A percentile compares a stretch with the other conserved stretches of the same genome.
Evolutionary conservation across 2,113 vertebrate genomes (phyloP).

Genomic region (Pionites leucogaster): DNA sequence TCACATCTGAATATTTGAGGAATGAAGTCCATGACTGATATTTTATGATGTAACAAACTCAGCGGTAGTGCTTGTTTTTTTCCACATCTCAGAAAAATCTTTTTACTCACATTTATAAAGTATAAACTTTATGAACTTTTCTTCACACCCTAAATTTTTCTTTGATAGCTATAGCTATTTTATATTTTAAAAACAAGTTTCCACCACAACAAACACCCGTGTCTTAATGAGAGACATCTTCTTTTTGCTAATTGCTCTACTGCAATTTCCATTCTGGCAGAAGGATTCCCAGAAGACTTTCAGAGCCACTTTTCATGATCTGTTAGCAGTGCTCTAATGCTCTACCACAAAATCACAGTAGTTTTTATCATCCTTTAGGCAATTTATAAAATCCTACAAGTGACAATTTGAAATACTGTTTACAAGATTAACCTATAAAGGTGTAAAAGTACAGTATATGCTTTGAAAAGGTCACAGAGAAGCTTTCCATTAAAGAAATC

Average conservation of each 20-base stretch:
- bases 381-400: slow-evolving; percentile 33
- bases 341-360: slow-evolving; percentile 6
- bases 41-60: background rate
- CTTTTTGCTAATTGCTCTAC: background rate
- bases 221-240: background rate
- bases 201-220: background rate
- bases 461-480: slow-evolving; percentile 17
- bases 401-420: slow-evolving; percentile 27
- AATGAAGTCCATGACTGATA: background rate
- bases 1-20: background rate
- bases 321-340: slow-evolving; percentile 3
- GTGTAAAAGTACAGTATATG: background rate
- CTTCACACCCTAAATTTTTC: background rate
- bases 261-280: background rate
- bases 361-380: slow-evolving; percentile 18
- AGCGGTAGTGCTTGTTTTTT: background rate
- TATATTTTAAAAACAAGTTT: background rate
- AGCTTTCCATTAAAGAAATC: slow-evolving; percentile 29
- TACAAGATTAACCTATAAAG: slow-evolving; percentile 14
- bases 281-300: background rate
- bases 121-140: background rate
- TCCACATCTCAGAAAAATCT: background rate
- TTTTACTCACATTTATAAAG: background rate
- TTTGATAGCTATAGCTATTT: background rate
- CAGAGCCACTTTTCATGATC: background rate